phyloP scores from a whole-genome alignment of 2,888 invertebrate genomes.

The Anticlea derivata region DNA sequence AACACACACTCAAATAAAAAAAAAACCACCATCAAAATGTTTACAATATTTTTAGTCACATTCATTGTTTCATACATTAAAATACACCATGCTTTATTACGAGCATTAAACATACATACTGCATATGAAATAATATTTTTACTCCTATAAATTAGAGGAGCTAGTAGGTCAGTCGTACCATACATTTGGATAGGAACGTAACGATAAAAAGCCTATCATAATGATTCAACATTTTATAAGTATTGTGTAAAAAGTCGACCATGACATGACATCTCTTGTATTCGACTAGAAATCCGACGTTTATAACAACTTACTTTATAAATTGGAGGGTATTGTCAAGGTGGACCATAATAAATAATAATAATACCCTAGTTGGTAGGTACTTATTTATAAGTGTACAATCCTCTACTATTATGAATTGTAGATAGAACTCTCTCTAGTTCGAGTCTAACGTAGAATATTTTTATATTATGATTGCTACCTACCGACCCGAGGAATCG shows the following conservation, averaged over 20 bases:
- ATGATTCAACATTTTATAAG: conserved; percentile 5
- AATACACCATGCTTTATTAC: conserved; percentile 3
- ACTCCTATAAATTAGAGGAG: too few species aligned
- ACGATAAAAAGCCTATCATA: conserved; percentile 1
- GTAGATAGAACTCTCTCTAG: too few species aligned
- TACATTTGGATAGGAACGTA: not conserved
- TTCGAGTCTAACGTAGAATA: too few species aligned
- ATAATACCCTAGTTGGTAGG: too few species aligned
- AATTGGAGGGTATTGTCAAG: conserved; percentile 35
- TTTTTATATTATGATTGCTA: too few species aligned
- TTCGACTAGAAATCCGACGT: conserved; percentile 29
- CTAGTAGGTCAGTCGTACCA: not conserved
- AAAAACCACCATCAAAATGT: not conserved
- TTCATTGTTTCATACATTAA: not conserved
- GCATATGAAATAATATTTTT: too few species aligned
- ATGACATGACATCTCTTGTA: conserved; percentile 34
- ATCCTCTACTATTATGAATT: too few species aligned
- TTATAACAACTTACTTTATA: conserved; percentile 22
- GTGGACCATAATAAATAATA: conserved; percentile 11
- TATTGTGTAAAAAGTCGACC: conserved; percentile 27
- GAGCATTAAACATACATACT: not conserved
- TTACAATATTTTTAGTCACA: not conserved
- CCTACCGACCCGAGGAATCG: too few species aligned
- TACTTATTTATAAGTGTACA: too few species aligned
- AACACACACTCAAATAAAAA: not conserved